phyloP scores from a whole-genome alignment of 2,797 vertebrate genomes.

The Cercopithecus diana region DNA sequence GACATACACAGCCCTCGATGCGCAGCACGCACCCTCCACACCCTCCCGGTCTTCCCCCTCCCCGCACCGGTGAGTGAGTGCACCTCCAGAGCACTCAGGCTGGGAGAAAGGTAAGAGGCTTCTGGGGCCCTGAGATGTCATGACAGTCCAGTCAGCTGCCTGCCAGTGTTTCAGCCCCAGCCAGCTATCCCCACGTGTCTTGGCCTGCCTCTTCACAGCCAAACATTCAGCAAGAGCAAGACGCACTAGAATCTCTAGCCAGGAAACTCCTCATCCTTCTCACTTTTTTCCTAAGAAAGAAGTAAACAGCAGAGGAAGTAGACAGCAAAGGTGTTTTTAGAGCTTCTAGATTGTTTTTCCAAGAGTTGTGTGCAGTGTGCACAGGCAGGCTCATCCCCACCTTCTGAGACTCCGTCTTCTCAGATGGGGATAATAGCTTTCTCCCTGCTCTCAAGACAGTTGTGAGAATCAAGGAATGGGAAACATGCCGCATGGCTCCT shows the following conservation, averaged over 20 bases:
- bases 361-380: not conserved
- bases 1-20: not conserved
- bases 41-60: not conserved
- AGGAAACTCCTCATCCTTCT: not conserved
- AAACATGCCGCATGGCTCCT: accelerated
- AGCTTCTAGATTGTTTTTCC: not conserved
- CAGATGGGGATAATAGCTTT: not conserved
- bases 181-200: not conserved
- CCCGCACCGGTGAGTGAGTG: not conserved
- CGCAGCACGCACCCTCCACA: too few relatives aligned
- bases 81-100: not conserved
- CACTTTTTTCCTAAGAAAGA: not conserved
- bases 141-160: not conserved
- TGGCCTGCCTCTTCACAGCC: not conserved
- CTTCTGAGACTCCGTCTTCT: not conserved
- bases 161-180: not conserved
- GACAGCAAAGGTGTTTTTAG: not conserved
- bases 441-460: not conserved
- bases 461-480: not conserved
- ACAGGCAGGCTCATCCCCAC: not conserved
- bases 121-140: not conserved
- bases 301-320: not conserved
- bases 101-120: not conserved
- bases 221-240: not conserved
- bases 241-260: not conserved